Base-by-base conservation (phyloP, 2,888 invertebrate genomes). In the Linnaemya tessellans region DNA sequence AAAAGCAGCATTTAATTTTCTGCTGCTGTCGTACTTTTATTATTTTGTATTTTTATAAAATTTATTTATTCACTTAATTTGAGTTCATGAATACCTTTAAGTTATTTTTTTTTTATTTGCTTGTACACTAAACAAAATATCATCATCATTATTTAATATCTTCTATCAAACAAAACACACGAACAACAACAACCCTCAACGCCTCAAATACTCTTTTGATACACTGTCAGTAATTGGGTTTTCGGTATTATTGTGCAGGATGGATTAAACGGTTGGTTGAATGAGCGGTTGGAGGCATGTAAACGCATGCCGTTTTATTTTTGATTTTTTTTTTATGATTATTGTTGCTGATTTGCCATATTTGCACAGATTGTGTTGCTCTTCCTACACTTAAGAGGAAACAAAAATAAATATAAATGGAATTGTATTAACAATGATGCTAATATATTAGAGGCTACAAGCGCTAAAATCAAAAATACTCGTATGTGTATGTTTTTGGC, bases 231-330 rank as follows among this genome's bases (percentile, higher is more conserved):
- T 80, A 73, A 84, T 78, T 84, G 68, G 73, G 77, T 84, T 81
- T 80, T 62, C 15, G 25, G 51, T 51, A 46, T 64, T 56, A 64
- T 78, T 75, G 70, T 75, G 56, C 62, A 60, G 51, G 70, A 73
- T 79, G 49, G 65, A 38, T 65, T 62, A 18, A 58, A 51, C 51
- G 64, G 25, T 30, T 49, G 67, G n/a, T 22, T 41, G 38, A 38
- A 25, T 58, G 64, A 25, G 49, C 51, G 60, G 35, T 54, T 64
- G 41, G 30, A 30, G 84, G 74, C 78, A 77, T 84, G 71, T 70
- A 68, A 85, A 87, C 87, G 85, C 81, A 81, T 78, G 78, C 62
- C 68, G 58, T 80, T 41, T 60, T n/a, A n/a, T n/a, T n/a, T n/a
- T n/a, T n/a, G n/a, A n/a, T n/a, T n/a, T 56, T 60, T 15, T 13